Base-by-base conservation (phyloP, 2,113 vertebrate genomes). In the Urocynchramus pylzowi region DNA sequence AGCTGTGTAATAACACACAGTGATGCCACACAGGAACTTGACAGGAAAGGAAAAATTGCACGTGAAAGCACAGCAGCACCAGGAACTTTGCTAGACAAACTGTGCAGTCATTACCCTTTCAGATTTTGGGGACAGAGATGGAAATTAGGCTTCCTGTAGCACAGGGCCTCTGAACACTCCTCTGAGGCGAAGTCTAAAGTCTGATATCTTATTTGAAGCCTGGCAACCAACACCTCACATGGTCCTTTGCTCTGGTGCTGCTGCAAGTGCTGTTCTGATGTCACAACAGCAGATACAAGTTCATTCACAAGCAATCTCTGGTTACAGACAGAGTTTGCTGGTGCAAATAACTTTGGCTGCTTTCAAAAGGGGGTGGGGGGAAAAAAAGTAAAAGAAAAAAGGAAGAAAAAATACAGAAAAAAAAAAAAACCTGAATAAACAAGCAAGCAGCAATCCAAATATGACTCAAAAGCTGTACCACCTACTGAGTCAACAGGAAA, bases 181-280 rank as follows among this genome's bases (percentile, higher is more conserved):
- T 54, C 2, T 10, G 68, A 37, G 90, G 75, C 31, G 85, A 88
- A 89, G 67, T 26, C 37, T 49, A 50, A 73, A 50, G 39, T 50
- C 45, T 94, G 93, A 92, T 81, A 61, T 90, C 93, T 95, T 96
- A 88, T 33, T 93, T 84, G 56, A 86, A 95, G 76, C 67, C 83
- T 84, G 93, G 90, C 79, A 89, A 82, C 37, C 28, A 89, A 21
- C 84, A 67, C 21, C 53, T 74, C 15, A 33, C 5, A 80, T 42
- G 24, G 67, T 47, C 47, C 44, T 79, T 54, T 68, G 69, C 86
- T 74, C 54, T 61, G 77, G 81, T 94, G 91, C 71, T 89, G 89
- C 71, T 80, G 37, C 0, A 37, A 74, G 50, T 3, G 90, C 52
- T 65, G 59, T 44, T 91, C 59, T 24, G 23, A 35, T 56, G 63